Evolutionary conservation across 2,888 invertebrate genomes (phyloP), one percentile per base, ranked within the genome.

Genomic region (Pheosia gnoma): DNA sequence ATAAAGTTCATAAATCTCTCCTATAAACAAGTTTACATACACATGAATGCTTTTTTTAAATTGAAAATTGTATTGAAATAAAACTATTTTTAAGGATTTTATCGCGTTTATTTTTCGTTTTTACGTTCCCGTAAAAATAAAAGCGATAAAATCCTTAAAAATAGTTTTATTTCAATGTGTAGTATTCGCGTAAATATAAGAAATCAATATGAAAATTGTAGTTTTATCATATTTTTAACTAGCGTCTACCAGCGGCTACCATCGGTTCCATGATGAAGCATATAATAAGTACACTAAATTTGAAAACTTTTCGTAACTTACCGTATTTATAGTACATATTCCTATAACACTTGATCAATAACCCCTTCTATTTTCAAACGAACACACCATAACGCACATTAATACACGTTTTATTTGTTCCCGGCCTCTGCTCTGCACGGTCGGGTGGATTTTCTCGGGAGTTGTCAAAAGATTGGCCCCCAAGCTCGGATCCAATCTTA

Each of bases 401-500:
- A 58, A 57, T 10, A 60, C 51, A 67, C 53, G 64, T 70, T 68
- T 70, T 72, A 72, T 75, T 74, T 74, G 71, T 75, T 63, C 67
- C 43, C 60, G 60, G 67, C 75, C 74, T 65, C 66, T 67, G 62
- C 59, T 47, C 60, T 38, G 59, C 45, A 66, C 59, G 72, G 63
- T 6, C 74, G 66, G 67, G 64, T 68, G 60, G 62, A n/a, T 72
- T 67, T 61, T 57, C 60, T 62, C 61, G 63, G 60, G 62, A 63
- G 71, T 72, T 74, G 72, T 72, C 74, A 70, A 71, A 70, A 74
- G 74, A 69, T 73, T 74, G 71, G 60, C 65, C 64, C 54, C 57
- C 72, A 63, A 74, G 74, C 67, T 74, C 63, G 57, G 51, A 66
- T 72, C 71, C 70, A 75, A 75, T 75, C 77, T 68, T 70, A 71